A percentile compares a stretch with the other conserved stretches of the same genome.
phyloP scores from a whole-genome alignment of 2,113 vertebrate genomes.

The Prietella phreatophila region DNA sequence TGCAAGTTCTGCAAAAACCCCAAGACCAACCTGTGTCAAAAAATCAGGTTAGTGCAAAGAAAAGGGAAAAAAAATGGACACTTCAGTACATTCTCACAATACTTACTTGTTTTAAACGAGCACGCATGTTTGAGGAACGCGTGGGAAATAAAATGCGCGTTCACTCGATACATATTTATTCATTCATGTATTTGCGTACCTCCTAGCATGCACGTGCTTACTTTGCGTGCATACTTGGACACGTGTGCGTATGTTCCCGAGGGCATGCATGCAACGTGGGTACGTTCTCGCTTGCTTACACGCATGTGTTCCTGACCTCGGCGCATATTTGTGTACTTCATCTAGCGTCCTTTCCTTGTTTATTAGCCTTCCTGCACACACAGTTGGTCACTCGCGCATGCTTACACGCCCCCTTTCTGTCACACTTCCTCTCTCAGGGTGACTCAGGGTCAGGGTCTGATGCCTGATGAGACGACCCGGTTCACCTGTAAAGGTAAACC shows the following conservation, averaged over 20 bases:
- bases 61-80: background rate
- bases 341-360: background rate
- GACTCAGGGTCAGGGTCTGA: constrained; percentile 75
- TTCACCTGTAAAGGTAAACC: constrained; percentile 80
- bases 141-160: too few species aligned
- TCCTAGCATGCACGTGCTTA: background rate
- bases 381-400: background rate
- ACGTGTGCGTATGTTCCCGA: too few species aligned
- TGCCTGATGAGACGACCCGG: constrained; percentile 86
- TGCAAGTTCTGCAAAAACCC: constrained; percentile 82
- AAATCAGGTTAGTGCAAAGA: constrained; percentile 68
- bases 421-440: constrained; percentile 56
- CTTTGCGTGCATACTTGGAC: background rate
- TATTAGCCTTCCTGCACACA: background rate
- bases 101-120: background rate
- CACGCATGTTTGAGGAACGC: too few species aligned
- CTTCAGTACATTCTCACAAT: background rate
- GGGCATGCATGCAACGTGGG: too few species aligned
- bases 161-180: too few species aligned
- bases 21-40: constrained; percentile 78
- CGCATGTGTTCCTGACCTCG: background rate
- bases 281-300: too few species aligned
- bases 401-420: background rate
- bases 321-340: background rate
- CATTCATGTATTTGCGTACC: too few species aligned